Conservation (phyloP, 2,113 vertebrate species). For the Anser cygnoides region DNA sequence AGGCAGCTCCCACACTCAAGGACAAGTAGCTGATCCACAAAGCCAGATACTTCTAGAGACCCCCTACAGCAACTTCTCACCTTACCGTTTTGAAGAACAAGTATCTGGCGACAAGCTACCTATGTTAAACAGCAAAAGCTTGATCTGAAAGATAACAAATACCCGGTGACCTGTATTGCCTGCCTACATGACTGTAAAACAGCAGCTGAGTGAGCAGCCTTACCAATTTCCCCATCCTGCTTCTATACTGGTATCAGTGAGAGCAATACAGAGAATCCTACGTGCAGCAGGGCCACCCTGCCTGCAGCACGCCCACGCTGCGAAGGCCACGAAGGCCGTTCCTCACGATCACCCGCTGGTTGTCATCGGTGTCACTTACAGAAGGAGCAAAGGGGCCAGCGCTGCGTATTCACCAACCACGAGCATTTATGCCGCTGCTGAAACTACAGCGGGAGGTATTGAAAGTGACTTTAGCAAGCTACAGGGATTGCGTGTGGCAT, state of each 20-base stretch:
- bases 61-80: neutral
- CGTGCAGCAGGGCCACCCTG: neutral
- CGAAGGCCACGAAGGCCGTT: rapidly evolving
- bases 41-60: neutral
- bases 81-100: neutral
- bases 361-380: neutral
- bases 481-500: neutral
- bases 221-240: neutral
- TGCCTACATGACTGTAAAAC: neutral
- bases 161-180: neutral
- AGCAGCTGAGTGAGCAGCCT: neutral
- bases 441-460: neutral
- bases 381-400: neutral
- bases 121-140: neutral
- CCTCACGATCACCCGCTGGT: rapidly evolving
- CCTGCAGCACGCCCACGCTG: neutral
- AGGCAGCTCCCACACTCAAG: neutral
- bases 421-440: neutral
- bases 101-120: neutral
- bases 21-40: conserved; percentile 1
- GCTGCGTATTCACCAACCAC: neutral
- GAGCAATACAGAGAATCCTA: neutral
- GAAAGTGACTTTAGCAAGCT: neutral
- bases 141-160: neutral
- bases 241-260: neutral